Base-by-base conservation (phyloP, 2,888 invertebrate species). In the Temnothorax unifasciatus region DNA sequence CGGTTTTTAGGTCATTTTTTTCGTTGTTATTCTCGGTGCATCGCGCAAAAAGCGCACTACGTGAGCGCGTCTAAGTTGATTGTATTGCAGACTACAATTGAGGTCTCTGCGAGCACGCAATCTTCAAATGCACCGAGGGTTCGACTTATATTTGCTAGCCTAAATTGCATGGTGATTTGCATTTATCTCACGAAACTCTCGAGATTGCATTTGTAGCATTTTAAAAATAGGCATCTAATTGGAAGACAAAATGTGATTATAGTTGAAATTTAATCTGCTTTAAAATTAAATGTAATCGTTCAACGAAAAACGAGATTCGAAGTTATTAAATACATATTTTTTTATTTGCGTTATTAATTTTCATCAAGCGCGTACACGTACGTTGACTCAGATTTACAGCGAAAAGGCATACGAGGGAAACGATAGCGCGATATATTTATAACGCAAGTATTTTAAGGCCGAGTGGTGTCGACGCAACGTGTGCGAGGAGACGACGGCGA, bases 1-100 rank as follows among this genome's bases (percentile, higher is more conserved):
- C 82, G 57, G 75, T 90, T 86, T 90, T 91, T 90, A 88, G 85
- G 86, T 85, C 88, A 83, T 34, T 89, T 84, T 89, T 90, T 82
- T 59, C 50, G 38, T 25, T 47, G 47, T 63, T 54, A 52, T 59
- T 82, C 76, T 74, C 21, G 68, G 69, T 34, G 64, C 47, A 52
- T 69, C 66, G 44, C 61, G 44, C 61, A 18, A 73, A 74, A 75
- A 85, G 77, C 66, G 44, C 75, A 73, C 9, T 59, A 75, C 75
- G 47, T 59, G 73, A 54, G 34, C 57, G 25, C 71, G 18, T 13
- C 64, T 61, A 63, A 71, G 79, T 47, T 76, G 84, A 90, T 90
- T 85, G 84, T 74, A n/a, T 54, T 47, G 76, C 21, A 47, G 76
- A 75, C 47, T 38, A 59, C 47, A 81, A 81, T 81, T 59, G 34